Evolutionary conservation across 2,113 vertebrate genomes (phyloP).

Genomic region (Lagopus leucura): DNA sequence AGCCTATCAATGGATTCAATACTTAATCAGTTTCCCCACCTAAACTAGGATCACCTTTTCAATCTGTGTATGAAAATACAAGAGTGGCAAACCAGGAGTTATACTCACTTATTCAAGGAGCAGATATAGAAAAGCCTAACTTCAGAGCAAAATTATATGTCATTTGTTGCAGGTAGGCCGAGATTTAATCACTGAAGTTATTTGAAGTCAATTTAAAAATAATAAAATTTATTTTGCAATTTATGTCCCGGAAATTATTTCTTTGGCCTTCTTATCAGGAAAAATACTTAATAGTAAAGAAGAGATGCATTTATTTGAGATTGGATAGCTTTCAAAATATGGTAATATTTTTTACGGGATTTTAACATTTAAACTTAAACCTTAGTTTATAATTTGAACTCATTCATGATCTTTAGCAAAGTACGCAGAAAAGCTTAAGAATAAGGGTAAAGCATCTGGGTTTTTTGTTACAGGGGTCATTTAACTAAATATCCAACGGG

Average conservation of each 20-base stretch:
- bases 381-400: not conserved
- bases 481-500: not conserved
- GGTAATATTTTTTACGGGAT: not conserved
- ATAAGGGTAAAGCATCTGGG: not conserved
- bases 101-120: not conserved
- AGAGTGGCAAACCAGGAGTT: not conserved
- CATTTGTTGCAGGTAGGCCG: not conserved
- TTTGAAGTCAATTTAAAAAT: not conserved
- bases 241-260: not conserved
- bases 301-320: not conserved
- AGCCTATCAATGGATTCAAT: not conserved
- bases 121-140: not conserved
- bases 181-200: not conserved
- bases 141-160: not conserved
- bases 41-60: not conserved
- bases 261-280: not conserved
- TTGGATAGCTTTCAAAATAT: not conserved
- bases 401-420: rapidly evolving
- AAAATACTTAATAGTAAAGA: not conserved
- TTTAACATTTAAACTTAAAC: not conserved
- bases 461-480: not conserved
- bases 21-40: not conserved
- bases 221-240: not conserved
- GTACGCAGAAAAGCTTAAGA: rapidly evolving
- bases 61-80: not conserved